phyloP scores from a whole-genome alignment of 2,888 invertebrate species.

The Habrosyne pyritoides region DNA sequence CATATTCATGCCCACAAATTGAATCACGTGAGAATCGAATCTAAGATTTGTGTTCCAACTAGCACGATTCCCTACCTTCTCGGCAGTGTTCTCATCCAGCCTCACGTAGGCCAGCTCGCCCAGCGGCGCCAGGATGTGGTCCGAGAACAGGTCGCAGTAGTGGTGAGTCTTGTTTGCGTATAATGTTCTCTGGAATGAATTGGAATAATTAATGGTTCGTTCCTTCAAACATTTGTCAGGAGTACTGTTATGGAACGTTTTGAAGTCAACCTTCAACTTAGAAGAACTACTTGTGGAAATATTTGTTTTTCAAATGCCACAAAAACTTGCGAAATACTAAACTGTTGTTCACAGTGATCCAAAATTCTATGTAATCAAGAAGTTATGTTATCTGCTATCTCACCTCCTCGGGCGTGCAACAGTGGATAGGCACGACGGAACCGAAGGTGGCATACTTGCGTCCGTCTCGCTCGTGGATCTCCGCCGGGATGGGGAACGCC shows the following conservation, averaged over 20 bases:
- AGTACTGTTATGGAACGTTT: too few relatives aligned
- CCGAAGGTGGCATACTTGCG: slow-evolving; percentile 60
- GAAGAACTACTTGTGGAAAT: too few relatives aligned
- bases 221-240: too few relatives aligned
- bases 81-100: slow-evolving; percentile 64
- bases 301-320: too few relatives aligned
- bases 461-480: slow-evolving; percentile 60
- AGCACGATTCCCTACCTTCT: slow-evolving; percentile 69
- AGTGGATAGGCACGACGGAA: slow-evolving; percentile 64
- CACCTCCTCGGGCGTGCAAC: slow-evolving; percentile 65
- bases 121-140: slow-evolving; percentile 62
- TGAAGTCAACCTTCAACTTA: too few relatives aligned
- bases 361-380: too few relatives aligned
- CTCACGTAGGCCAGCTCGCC: slow-evolving; percentile 71
- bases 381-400: too few relatives aligned
- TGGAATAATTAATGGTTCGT: neutral
- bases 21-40: too few relatives aligned
- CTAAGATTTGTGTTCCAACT: too few relatives aligned
- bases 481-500: slow-evolving; percentile 60
- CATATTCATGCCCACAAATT: too few relatives aligned
- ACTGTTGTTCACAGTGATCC: too few relatives aligned
- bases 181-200: slow-evolving; percentile 47
- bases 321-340: too few relatives aligned
- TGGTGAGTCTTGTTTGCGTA: slow-evolving; percentile 61
- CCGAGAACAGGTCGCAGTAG: slow-evolving; percentile 73